A percentile compares a stretch with the other conserved stretches of the same genome.
Evolutionary conservation across 2,113 vertebrate species (phyloP).

Genomic region (Otolemur garnettii): DNA sequence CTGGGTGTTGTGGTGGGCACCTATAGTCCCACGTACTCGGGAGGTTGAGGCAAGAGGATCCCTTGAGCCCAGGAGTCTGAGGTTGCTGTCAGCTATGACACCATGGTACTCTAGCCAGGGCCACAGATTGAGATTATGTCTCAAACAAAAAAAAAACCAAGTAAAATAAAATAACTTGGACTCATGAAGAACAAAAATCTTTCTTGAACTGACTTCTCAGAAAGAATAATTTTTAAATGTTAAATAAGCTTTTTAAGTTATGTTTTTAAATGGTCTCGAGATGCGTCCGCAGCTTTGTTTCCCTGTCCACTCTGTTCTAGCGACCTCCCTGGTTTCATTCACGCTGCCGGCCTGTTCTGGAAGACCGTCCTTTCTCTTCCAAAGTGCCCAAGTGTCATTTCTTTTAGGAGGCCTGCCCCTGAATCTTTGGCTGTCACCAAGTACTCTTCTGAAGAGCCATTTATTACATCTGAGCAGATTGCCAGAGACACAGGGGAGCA

Average conservation of each 20-base stretch:
- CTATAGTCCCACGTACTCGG: too few relatives aligned
- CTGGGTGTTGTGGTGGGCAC: too few relatives aligned
- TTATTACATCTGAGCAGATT: neutral
- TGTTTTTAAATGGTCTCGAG: constrained; percentile 13
- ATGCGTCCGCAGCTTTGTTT: neutral
- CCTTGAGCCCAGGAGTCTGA: too few relatives aligned
- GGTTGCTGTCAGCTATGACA: too few relatives aligned
- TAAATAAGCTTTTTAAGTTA: constrained; percentile 2
- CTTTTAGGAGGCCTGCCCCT: neutral
- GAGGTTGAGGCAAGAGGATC: too few relatives aligned
- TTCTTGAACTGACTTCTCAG: neutral
- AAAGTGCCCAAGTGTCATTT: neutral
- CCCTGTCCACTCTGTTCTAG: neutral
- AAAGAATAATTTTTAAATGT: constrained; percentile 25
- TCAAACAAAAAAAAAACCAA: too few relatives aligned
- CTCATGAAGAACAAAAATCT: neutral
- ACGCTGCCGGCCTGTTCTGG: neutral
- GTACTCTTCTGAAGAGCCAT: neutral
- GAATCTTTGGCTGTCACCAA: neutral
- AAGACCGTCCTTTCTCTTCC: neutral
- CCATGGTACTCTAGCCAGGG: too few relatives aligned
- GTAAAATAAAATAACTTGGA: constrained; percentile 20
- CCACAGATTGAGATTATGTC: too few relatives aligned
- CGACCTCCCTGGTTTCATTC: neutral
- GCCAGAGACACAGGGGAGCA: neutral